Base-by-base conservation (phyloP, 2,113 vertebrate species). In the Stomatorhinus ivindoensis region DNA sequence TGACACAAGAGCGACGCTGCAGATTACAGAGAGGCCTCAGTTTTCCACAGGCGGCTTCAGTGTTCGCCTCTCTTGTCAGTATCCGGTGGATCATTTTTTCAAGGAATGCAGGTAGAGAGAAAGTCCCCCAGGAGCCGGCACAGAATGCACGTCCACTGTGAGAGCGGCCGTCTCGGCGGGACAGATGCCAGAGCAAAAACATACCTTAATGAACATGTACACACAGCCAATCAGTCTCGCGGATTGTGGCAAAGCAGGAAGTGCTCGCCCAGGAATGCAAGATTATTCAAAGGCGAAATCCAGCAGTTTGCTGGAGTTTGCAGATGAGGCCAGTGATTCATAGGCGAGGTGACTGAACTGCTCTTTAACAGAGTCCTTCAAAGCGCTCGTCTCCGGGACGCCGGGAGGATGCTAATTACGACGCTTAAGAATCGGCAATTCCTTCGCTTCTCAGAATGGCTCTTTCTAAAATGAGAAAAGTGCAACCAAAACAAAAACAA, bases 401-500 rank as follows among this genome's bases (percentile, higher is more conserved):
- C 89, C 88, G 90, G 91, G 90, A 84, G 86, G 82, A 90, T 89
- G 92, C 91, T 93, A 89, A 91, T 90, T 88, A 88, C 90, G 90
- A 44, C 89, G 90, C 88, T 91, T 90, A 91, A 86, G 89, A 90
- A 93, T 91, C 89, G 83, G 91, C 13, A 85, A 61, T 89, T 92
- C 91, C 93, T 92, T 90, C 89, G 89, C 91, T 92, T 94, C 90
- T 92, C 90, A 91, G 92, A 95, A 94, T 69, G 91, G 90, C 89
- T 87, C 91, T 92, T 93, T 94, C 93, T 92, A 91, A 94, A 93
- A 91, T 31, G 89, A 87, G 92, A 92, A 91, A 92, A 93, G 83
- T 91, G 90, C 92, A 93, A 94, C 89, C 90, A 93, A 94, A 94
- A 92, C 90, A 91, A 92, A 94, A 94, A 92, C 91, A 94, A 92